Base-by-base conservation (phyloP, 2,113 vertebrate species). In the Nothocercus nigrocapillus region DNA sequence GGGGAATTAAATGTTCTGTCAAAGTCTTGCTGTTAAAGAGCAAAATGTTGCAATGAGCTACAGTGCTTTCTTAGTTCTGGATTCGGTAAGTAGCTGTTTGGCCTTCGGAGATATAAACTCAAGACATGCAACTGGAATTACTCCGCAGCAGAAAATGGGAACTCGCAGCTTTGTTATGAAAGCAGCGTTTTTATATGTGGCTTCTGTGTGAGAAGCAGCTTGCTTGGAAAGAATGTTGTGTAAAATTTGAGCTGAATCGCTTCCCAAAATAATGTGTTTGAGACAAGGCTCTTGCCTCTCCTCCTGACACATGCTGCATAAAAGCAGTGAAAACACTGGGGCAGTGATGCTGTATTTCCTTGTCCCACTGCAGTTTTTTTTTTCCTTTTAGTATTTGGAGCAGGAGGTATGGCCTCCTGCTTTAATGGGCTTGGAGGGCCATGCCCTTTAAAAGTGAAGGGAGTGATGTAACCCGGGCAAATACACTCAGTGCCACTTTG, bases 61-160 rank as follows among this genome's bases (percentile, higher is more conserved):
- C 25, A 20, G 44, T 77, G 49, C 11, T 80, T 85, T 87, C 69
- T 54, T 9, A 53, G 19, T 54, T 17, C 45, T 87, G 7, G 30
- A 72, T 88, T 89, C 82, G 62, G 3, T 78, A 82, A 70, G 20
- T 36, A 82, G 16, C 66, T 81, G 49, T 32, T 38, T 91, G 77
- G 86, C 20, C 34, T 69, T 62, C 56, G 47, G 66, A 54, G 20
- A 30, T 70, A 69, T 91, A 38, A 91, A 87, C 4, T 34, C 32
- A 53, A 89, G 56, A 69, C 9, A 7, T 4, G 56, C 64, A 74
- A 38, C 59, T 83, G 75, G 44, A 79, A 15, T 1, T 5, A 11
- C 70, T 45, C 47, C 11, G 13, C 36, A 42, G 5, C 58, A 69
- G n/a, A 51, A 92, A 11, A 20, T 42, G 44, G 6, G 28, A 64